phyloP scores from a whole-genome alignment of 2,113 vertebrate species.

The Thalassarche chlororhynchos region DNA sequence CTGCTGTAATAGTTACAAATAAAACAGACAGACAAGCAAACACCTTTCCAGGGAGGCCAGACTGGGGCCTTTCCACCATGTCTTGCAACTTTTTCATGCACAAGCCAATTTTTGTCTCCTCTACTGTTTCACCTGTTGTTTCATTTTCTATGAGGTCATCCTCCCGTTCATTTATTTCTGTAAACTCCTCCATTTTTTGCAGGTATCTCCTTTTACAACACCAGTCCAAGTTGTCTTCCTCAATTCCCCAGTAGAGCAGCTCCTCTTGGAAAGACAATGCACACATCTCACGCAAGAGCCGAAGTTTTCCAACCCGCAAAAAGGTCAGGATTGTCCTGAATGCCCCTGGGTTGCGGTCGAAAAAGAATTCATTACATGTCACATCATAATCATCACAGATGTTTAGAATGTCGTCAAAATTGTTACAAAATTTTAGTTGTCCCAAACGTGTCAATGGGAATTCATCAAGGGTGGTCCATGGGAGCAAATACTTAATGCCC shows the following conservation, averaged over 20 bases:
- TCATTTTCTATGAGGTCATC: slow-evolving; percentile 82
- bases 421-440: slow-evolving; percentile 91
- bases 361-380: slow-evolving; percentile 95
- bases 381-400: slow-evolving; percentile 97
- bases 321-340: slow-evolving; percentile 96
- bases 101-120: slow-evolving; percentile 76
- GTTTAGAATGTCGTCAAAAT: slow-evolving; percentile 94
- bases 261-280: slow-evolving; percentile 96
- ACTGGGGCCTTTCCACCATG: slow-evolving; percentile 98
- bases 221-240: slow-evolving; percentile 93
- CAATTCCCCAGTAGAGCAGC: slow-evolving; percentile 96
- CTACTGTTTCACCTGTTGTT: slow-evolving; percentile 48
- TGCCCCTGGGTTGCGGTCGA: slow-evolving; percentile 94
- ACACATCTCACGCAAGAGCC: slow-evolving; percentile 92
- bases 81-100: slow-evolving; percentile 93
- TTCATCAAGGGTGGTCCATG: slow-evolving; percentile 96
- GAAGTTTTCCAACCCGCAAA: slow-evolving; percentile 91
- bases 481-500: slow-evolving; percentile 92
- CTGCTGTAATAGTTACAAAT: slow-evolving; percentile 95
- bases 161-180: slow-evolving; percentile 86
- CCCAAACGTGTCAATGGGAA: slow-evolving; percentile 93
- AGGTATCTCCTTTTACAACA: slow-evolving; percentile 92
- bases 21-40: slow-evolving; percentile 96
- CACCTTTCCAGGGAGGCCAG: slow-evolving; percentile 95
- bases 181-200: slow-evolving; percentile 93